Base-by-base conservation (phyloP, 1,140 invertebrate genomes). In the Microplitis mediator region DNA sequence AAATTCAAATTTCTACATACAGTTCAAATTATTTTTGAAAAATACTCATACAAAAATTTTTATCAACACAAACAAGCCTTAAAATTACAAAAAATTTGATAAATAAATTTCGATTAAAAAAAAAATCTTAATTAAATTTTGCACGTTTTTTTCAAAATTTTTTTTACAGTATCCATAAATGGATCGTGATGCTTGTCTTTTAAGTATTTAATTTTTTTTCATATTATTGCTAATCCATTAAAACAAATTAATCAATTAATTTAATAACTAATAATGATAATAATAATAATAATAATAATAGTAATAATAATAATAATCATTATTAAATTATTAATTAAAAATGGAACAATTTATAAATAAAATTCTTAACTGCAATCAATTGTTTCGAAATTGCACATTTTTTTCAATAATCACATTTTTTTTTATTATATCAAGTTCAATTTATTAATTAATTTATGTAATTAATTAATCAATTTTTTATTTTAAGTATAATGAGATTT, bases 91-190 rank as follows among this genome's bases (percentile, higher is more conserved):
- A 23, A 23, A 23, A 23, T 23, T 23, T 23, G 23, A 23, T 1
- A 23, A 23, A 0, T 23, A 23, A 23, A 1, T 23, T 23, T 23
- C 2, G 23, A 23, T 23, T 23, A 23, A 23, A 23, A 11, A 11
- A 36, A 52, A 71, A 34, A 39, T 69, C 23, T 74, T 58, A 32
- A 36, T 39, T 5, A 39, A 52, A 71, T 35, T 61, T 50, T 75
- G 52, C 34, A 39, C 54, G 45, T 39, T 39, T 6, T 39, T 39
- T 58, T 34, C 58, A 34, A 35, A 75, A 72, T 66, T 70, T 65
- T 58, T 69, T n/a, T 23, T 54, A 65, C 51, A 54, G 74, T 62
- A 75, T 73, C 71, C 68, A 73, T 75, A 75, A 73, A 67, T 75
- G 36, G 61, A 73, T 68, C 64, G 74, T 75, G 74, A 75, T 75